Conservation (phyloP, 2,797 vertebrate genomes). For the Silurus aristotelis region DNA sequence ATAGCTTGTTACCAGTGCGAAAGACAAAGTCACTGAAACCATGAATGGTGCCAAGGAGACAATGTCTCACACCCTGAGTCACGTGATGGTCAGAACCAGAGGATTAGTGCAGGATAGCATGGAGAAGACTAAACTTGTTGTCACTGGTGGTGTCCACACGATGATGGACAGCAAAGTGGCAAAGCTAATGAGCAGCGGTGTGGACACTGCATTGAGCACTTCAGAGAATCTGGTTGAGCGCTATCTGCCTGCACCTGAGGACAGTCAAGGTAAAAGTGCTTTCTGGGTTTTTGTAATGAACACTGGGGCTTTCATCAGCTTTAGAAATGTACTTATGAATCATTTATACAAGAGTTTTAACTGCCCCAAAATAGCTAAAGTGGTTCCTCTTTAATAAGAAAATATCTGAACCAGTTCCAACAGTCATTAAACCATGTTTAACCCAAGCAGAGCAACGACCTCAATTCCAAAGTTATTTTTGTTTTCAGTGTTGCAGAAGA, state of each 20-base stretch:
- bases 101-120: conserved; percentile 81
- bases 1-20: conserved; percentile 86
- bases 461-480: neutral
- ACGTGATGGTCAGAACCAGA: conserved; percentile 80
- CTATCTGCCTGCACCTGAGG: conserved; percentile 84
- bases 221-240: conserved; percentile 88
- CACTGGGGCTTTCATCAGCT: neutral
- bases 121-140: conserved; percentile 81
- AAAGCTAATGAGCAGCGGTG: conserved; percentile 77
- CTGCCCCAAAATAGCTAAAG: neutral
- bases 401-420: conserved; percentile 9
- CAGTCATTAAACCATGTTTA: conserved; percentile 6
- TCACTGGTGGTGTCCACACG: conserved; percentile 81
- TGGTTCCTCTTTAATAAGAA: neutral
- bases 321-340: neutral
- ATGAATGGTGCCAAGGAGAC: conserved; percentile 83
- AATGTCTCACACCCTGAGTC: conserved; percentile 77
- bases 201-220: conserved; percentile 82
- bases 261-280: conserved; percentile 76
- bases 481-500: neutral
- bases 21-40: conserved; percentile 76
- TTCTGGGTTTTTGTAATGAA: neutral
- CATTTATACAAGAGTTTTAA: conserved; percentile 22
- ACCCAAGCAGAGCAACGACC: conserved; percentile 25
- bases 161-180: conserved; percentile 83